Conservation (phyloP, 2,888 invertebrate species). For the Biston stratarius region DNA sequence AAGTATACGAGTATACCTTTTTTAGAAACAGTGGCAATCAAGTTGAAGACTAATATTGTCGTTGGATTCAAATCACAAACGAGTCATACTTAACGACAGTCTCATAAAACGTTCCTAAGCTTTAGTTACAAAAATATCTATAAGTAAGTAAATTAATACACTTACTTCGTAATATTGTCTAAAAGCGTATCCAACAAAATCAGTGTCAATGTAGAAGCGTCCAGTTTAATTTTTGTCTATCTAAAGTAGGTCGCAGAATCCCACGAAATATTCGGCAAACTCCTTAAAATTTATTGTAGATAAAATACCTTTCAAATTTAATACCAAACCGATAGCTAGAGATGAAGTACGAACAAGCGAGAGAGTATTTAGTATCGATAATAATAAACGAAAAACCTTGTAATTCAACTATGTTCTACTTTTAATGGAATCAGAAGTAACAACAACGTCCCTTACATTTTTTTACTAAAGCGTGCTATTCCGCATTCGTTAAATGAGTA, state of each 20-base stretch:
- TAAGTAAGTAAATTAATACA: not conserved
- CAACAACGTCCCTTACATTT: too few species aligned
- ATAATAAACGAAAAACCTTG: not conserved
- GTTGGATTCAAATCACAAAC: too few species aligned
- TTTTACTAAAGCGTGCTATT: too few species aligned
- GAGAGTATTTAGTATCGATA: not conserved
- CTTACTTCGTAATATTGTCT: not conserved
- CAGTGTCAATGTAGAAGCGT: conserved; percentile 29
- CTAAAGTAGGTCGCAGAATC: conserved; percentile 57
- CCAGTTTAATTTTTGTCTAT: conserved; percentile 56
- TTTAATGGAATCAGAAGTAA: not conserved
- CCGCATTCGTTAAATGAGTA: too few species aligned
- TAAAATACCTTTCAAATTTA: conserved; percentile 63
- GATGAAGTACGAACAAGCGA: conserved; percentile 19
- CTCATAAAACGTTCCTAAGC: not conserved
- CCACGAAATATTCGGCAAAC: conserved; percentile 47
- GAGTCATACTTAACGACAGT: not conserved
- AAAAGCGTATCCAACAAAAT: conserved; percentile 41
- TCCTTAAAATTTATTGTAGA: conserved; percentile 60
- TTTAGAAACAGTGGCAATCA: too few species aligned
- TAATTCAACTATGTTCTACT: not conserved
- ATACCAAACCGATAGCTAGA: conserved; percentile 45
- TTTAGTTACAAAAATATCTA: not conserved
- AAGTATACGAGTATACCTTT: not conserved
- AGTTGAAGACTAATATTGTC: too few species aligned